phyloP scores from a whole-genome alignment of 35 echinoderm and acorn worm species.

The Hemicentrotus pulcherrimus region DNA sequence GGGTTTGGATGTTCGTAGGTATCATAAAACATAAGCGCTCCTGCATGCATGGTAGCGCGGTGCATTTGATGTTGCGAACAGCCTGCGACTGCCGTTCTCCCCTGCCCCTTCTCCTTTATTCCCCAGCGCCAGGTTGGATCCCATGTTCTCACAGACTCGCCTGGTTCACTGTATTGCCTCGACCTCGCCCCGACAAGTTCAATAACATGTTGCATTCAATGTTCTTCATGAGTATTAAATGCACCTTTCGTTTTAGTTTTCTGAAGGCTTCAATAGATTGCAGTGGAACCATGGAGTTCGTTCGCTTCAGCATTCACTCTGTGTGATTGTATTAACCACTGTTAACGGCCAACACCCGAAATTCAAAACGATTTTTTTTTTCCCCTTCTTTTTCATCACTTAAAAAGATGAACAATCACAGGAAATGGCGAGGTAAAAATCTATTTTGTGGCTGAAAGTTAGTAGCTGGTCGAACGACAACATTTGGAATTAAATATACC shows the following conservation, averaged over 20 bases:
- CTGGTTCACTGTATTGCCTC: background rate
- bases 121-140: background rate
- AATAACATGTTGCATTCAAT: conserved; percentile 28
- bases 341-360: too few species aligned
- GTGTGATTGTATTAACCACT: too few species aligned
- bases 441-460: too few species aligned
- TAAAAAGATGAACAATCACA: too few species aligned
- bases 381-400: too few species aligned
- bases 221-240: background rate
- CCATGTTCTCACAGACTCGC: background rate
- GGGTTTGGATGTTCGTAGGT: conserved; percentile 37
- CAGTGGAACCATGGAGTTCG: too few species aligned
- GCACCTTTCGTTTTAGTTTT: background rate
- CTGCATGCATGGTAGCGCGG: background rate
- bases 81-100: background rate
- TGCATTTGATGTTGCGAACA: conserved; percentile 16
- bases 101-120: background rate
- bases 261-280: background rate
- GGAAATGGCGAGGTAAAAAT: too few species aligned
- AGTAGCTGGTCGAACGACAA: too few species aligned
- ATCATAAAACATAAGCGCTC: conserved; percentile 29
- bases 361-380: too few species aligned
- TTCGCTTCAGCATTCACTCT: too few species aligned
- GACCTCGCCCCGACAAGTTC: conserved; percentile 39
- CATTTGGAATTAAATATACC: too few species aligned